Evolutionary conservation across 2,113 vertebrate genomes (phyloP), one percentile per base, ranked within the genome.

Genomic region (Tupaia tana): DNA sequence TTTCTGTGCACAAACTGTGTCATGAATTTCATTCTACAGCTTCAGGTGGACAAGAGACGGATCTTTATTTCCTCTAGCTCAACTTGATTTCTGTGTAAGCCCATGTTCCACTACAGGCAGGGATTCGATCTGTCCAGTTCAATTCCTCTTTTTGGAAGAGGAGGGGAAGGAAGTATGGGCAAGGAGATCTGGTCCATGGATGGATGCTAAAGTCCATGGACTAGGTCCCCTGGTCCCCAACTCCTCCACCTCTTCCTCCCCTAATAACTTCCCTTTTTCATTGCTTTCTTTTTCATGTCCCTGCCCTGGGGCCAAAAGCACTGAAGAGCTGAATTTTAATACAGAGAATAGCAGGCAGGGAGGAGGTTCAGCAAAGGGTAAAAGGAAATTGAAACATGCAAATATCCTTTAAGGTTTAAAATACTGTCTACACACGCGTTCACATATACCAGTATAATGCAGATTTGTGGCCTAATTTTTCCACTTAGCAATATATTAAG

Each of bases 321-420:
- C 89, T 79, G 56, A 71, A 91, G 83, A 59, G 58, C 71, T 31
- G 71, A 93, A 59, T n/a, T 90, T 91, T 29, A 63, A 27, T 34
- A 29, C 77, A 6, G 63, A 77, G 43, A 63, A 43, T 3, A 2
- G 56, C 14, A n/a, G 24, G 2, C 19, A 43, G 25, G 64, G 81
- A 87, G 25, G 67, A 58, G 29, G n/a, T 13, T 71, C 24, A 34
- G n/a, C 67, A 77, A 84, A 86, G 29, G n/a, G 34, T 27, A 29
- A 84, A 75, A 67, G 89, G 85, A 90, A 90, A 90, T 58, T 14
- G 19, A 34, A 73, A 67, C 6, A 22, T 25, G 81, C 63, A 88
- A 90, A 4, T 34, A 61, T 61, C 78, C 81, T 52, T 92, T 85
- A 22, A 58, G 64, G 29, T 75, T 80, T 90, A 77, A 94, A 71